Evolutionary conservation across 2,888 invertebrate genomes (phyloP), one percentile per base, ranked within the genome.

Genomic region (Ophraella communa): DNA sequence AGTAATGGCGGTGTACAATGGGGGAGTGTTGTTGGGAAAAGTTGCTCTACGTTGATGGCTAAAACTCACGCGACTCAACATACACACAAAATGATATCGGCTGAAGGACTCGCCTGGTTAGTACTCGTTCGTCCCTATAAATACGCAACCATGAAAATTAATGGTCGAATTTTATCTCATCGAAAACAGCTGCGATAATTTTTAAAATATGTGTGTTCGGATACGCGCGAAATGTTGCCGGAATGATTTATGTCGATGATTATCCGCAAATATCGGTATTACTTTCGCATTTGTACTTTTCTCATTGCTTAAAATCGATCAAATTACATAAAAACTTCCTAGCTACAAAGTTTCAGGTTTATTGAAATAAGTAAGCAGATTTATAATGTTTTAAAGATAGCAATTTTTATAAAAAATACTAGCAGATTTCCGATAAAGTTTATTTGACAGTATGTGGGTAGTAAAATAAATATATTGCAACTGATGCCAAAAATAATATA

Each of bases 61-160:
- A 53, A 61, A 69, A 69, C 71, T 70, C 77, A 77, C 77, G 77
- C 77, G 73, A 77, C 71, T 65, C 62, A 65, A 67, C 72, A 70
- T n/a, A n/a, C n/a, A n/a, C n/a, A n/a, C n/a, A n/a, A n/a, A 75
- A 76, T 74, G 76, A 74, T 76, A 77, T 72, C 73, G 56, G 59
- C 71, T 70, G 69, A 74, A 74, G 72, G 71, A 73, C 71, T 72
- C 24, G 23, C 11, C n/a, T 30, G 72, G 71, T 74, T 72, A 73
- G 73, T 72, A 71, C 75, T 72, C 73, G 64, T 69, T 67, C 72
- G 73, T 76, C 62, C 57, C 71, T 67, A 74, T 76, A 74, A 75
- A 76, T 76, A 74, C 63, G 71, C 71, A 64, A 68, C 62, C 55
- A 45, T 45, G 44, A 59, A 59, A 68, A 71, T 70, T 71, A 70